phyloP scores from a whole-genome alignment of 2,113 vertebrate species.

The Todiramphus saurophagus region DNA sequence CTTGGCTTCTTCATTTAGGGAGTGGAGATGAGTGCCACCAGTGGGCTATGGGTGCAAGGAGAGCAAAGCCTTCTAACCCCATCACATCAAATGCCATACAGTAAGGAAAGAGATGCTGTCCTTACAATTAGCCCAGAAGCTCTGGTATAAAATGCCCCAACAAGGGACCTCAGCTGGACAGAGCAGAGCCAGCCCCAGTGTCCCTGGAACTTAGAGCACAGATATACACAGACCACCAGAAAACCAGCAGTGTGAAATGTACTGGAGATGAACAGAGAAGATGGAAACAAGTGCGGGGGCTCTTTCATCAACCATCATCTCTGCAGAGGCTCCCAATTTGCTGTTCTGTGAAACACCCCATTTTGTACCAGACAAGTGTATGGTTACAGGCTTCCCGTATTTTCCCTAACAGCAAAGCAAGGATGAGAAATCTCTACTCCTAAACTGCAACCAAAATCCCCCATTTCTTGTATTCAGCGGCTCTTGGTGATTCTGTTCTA shows the following conservation, averaged over 20 bases:
- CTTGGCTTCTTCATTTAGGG: background rate
- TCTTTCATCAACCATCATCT: background rate
- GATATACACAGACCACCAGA: accelerated
- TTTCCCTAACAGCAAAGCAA: background rate
- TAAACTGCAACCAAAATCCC: background rate
- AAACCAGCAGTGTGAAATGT: accelerated
- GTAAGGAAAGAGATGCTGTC: background rate
- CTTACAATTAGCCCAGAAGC: accelerated
- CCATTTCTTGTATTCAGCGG: background rate
- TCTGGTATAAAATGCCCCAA: background rate
- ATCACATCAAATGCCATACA: accelerated
- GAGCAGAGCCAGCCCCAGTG: background rate
- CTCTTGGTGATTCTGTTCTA: background rate
- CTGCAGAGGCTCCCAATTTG: background rate
- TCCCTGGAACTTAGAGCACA: background rate
- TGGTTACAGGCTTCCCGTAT: accelerated
- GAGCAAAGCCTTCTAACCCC: background rate
- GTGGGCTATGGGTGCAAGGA: background rate
- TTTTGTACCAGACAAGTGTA: background rate
- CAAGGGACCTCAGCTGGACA: background rate
- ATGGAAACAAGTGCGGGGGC: background rate
- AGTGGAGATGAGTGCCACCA: background rate
- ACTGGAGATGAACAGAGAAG: background rate
- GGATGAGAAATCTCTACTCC: background rate
- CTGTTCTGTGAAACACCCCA: background rate